Evolutionary conservation across 2,797 vertebrate genomes (phyloP).

Genomic region (Brachyalestes nurse): DNA sequence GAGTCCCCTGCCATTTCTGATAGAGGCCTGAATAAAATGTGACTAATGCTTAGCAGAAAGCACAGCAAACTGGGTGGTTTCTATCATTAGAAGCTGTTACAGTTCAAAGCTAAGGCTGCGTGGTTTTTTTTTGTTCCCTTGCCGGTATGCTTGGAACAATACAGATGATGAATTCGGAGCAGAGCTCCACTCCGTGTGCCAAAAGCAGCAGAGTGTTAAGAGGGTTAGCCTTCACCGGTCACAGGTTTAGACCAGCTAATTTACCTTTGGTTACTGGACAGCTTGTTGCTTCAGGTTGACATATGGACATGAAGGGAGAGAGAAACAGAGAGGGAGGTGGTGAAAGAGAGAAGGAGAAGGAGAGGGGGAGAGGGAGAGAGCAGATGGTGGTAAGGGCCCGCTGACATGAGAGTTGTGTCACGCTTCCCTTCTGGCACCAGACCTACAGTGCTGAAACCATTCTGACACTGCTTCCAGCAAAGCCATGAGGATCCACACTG

Average conservation of each 20-base stretch:
- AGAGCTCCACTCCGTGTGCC: slow-evolving; percentile 31
- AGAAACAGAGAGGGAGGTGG: not conserved
- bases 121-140: slow-evolving; percentile 1
- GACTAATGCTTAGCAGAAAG: slow-evolving; percentile 25
- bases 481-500: slow-evolving; percentile 28
- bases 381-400: slow-evolving; percentile 47
- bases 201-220: slow-evolving; percentile 45
- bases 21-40: slow-evolving; percentile 18
- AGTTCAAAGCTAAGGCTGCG: slow-evolving; percentile 17
- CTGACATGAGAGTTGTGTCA: slow-evolving; percentile 39
- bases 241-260: slow-evolving; percentile 42
- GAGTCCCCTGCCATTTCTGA: slow-evolving; percentile 17
- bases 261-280: slow-evolving; percentile 30
- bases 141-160: slow-evolving; percentile 12
- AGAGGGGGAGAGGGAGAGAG: slow-evolving; percentile 12
- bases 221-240: slow-evolving; percentile 53
- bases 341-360: not conserved
- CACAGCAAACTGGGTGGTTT: slow-evolving; percentile 25
- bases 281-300: slow-evolving; percentile 12
- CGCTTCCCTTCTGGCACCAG: slow-evolving; percentile 45
- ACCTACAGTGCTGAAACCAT: slow-evolving; percentile 25
- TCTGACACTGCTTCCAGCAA: slow-evolving; percentile 21
- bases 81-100: slow-evolving; percentile 22
- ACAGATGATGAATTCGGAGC: slow-evolving; percentile 14
- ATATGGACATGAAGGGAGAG: slow-evolving; percentile 11